Evolutionary conservation across 2,888 invertebrate genomes (phyloP), one percentile per base, ranked within the genome.

Genomic region (Alloplasta piceator): DNA sequence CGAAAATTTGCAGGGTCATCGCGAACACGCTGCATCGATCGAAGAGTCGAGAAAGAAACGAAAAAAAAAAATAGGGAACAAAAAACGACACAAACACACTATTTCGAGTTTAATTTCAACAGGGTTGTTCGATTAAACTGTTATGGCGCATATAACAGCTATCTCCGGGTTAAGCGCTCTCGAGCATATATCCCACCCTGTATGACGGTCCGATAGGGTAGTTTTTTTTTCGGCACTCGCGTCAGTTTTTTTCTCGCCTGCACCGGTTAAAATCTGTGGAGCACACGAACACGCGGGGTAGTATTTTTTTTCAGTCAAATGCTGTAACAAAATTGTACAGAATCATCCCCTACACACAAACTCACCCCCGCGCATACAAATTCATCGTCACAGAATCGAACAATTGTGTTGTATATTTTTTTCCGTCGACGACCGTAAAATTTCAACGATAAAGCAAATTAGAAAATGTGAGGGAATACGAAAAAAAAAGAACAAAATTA

Each of bases 111-210:
- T 78, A 74, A 81, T 74, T 81, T 70, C 12, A 26, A 26, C 26
- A 36, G 55, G 55, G 66, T 70, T 66, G 77, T 74, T 71, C 46
- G 66, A 66, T 36, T 66, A 60, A 78, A 81, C 81, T 71, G 78
- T 81, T 81, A 78, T 78, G 38, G 78, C 70, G 41, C 56, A n/a
- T 74, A 70, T 75, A 81, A 74, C 70, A 41, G 60, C 41, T 26
- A 26, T 26, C 26, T 67, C 41, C 60, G 14, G 63, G 60, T 50
- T 46, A 61, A 63, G 63, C 56, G 55, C 43, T 41, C 36, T 41
- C 36, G 36, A 50, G 14, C 48, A 63, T 63, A 58, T 71, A 36
- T 48, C 14, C 7, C 50, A 46, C 16, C 14, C 58, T 5, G 70
- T 58, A 38, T 48, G 10, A n/a, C 52, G 41, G 43, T 64, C 50